Evolutionary conservation across 2,797 vertebrate genomes (phyloP), one percentile per base, ranked within the genome.

Genomic region (Helostoma temminkii): DNA sequence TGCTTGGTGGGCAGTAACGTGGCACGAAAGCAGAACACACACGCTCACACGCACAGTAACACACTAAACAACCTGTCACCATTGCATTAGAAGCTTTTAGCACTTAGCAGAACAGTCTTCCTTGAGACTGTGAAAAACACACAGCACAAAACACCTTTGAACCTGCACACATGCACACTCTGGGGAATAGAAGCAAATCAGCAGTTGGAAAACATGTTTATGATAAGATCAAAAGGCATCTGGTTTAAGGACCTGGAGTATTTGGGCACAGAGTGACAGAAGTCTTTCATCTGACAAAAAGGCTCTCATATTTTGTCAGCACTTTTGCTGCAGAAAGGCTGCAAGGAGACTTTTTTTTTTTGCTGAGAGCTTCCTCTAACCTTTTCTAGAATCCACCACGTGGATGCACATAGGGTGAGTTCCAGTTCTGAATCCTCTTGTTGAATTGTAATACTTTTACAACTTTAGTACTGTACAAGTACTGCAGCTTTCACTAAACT

Each of bases 61-160:
- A 72, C 18, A 42, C 25, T 9, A 53, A 60, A 58, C 71, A 82
- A 68, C 72, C 67, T 80, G 84, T 76, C 82, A 79, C 54, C 6
- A 3, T 28, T 66, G 78, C 78, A 74, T 78, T 61, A 58, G 62
- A 62, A 48, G 83, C 87, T 89, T 89, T 90, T 89, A 88, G 83
- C 85, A 63, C 78, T 72, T 62, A 69, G 67, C 56, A 36, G 49
- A 48, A 54, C 46, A 45, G 45, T 74, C 75, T 74, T 75, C 70
- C 61, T 63, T 53, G 52, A 66, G 57, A 69, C 67, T 41, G 65
- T 63, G 45, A 81, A 82, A n/a, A 76, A 74, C 53, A 78, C 74
- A 77, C 21, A 12, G 54, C 21, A 16, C 32, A 58, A 45, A 32
- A 47, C n/a, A 37, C 22, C 9, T n/a, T 10, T 18, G 19, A 21